Evolutionary conservation across 2,113 vertebrate species (phyloP).

Genomic region (Blennius ocellaris): DNA sequence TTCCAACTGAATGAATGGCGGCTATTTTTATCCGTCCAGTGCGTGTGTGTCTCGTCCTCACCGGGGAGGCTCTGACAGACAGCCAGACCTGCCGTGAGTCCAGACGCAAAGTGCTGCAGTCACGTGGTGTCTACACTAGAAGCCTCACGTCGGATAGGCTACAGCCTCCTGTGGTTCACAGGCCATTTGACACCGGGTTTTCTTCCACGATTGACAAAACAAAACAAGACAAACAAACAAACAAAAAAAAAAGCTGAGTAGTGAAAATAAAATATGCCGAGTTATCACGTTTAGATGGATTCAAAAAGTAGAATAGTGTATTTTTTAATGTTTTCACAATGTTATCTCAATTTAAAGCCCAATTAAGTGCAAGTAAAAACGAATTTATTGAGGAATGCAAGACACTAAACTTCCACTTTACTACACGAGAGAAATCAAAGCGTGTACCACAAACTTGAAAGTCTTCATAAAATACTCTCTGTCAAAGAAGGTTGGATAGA

Average conservation of each 20-base stretch:
- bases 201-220: slow-evolving; percentile 1
- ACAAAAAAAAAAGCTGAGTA: not conserved
- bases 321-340: not conserved
- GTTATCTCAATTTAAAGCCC: not conserved
- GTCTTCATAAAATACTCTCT: not conserved
- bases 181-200: not conserved
- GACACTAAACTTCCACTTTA: not conserved
- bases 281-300: not conserved
- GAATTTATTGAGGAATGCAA: not conserved
- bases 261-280: too few relatives aligned
- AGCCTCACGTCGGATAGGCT: slow-evolving; percentile 65
- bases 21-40: slow-evolving; percentile 62
- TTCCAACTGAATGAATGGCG: slow-evolving; percentile 42
- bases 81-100: slow-evolving; percentile 45
- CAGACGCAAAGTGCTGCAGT: slow-evolving; percentile 73
- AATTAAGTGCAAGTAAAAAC: not conserved
- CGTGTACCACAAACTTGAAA: not conserved
- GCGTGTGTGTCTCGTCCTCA: slow-evolving; percentile 44
- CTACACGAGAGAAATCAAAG: not conserved
- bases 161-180: slow-evolving; percentile 32
- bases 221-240: not conserved
- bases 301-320: not conserved
- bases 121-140: slow-evolving; percentile 79
- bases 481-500: slow-evolving; percentile 8
- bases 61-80: slow-evolving; percentile 61